phyloP scores from a whole-genome alignment of 2,113 vertebrate genomes.

The Malurus alboscapulatus region DNA sequence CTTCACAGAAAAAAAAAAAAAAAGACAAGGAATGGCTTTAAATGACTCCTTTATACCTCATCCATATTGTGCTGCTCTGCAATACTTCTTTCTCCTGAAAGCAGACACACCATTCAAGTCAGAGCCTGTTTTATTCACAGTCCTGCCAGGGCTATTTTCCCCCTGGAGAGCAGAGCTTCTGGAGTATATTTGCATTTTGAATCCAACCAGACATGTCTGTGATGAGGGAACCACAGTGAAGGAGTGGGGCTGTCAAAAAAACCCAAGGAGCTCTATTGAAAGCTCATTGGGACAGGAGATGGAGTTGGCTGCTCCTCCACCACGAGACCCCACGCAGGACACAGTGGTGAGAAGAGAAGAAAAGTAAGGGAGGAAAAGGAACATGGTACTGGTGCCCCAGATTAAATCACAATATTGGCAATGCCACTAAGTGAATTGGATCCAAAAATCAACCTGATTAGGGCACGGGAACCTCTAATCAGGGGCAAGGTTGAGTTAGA shows the following conservation, averaged over 20 bases:
- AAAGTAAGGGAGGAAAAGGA: not conserved
- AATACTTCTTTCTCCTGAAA: not conserved
- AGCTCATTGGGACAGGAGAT: not conserved
- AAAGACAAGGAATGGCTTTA: not conserved
- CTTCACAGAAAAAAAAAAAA: not conserved
- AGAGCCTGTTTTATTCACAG: not conserved
- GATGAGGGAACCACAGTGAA: not conserved
- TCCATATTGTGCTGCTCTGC: not conserved
- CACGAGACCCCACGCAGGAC: accelerated
- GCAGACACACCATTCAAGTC: not conserved
- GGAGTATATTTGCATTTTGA: not conserved
- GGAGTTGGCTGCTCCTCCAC: not conserved
- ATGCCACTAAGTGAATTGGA: not conserved
- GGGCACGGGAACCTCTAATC: not conserved
- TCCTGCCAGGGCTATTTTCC: not conserved
- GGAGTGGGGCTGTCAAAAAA: not conserved
- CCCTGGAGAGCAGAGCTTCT: not conserved
- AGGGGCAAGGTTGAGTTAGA: not conserved
- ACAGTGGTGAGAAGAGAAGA: not conserved
- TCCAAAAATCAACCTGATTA: not conserved
- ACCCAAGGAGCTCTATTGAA: not conserved
- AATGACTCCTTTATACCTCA: constrained; percentile 22
- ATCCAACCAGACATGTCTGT: not conserved
- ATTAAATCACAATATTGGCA: not conserved
- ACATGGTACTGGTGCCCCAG: not conserved